Percentiles rank a stretch among this genome's conserved stretches.
Conservation (phyloP, 2,888 invertebrate species). For the Leucoma salicis region DNA sequence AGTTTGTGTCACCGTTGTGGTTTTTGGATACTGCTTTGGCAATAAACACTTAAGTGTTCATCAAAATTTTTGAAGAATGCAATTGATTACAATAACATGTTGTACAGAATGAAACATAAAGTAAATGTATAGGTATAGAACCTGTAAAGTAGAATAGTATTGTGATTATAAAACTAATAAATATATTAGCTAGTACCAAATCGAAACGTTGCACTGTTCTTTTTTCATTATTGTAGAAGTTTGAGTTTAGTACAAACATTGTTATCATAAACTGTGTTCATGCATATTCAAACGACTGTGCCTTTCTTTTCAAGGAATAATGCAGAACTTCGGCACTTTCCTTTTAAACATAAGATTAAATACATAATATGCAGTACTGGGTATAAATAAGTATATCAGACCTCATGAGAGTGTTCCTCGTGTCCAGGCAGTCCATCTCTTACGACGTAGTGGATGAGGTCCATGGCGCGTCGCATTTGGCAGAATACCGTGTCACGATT, state of each 20-base stretch:
- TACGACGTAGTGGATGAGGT: constrained; percentile 98
- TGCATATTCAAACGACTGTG: neutral
- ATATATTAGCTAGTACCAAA: too few relatives aligned
- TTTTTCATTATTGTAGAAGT: neutral
- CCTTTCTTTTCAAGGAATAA: constrained; percentile 1
- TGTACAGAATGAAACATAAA: too few relatives aligned
- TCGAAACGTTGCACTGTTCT: too few relatives aligned
- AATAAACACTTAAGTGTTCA: too few relatives aligned
- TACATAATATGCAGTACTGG: neutral
- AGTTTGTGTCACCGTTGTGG: too few relatives aligned
- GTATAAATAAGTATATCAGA: constrained; percentile 36
- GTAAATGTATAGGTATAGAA: too few relatives aligned
- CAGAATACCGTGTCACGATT: constrained; percentile 99
- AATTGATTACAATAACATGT: too few relatives aligned
- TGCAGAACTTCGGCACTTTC: neutral
- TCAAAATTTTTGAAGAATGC: too few relatives aligned
- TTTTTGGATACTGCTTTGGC: too few relatives aligned
- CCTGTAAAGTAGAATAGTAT: too few relatives aligned
- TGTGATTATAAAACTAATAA: too few relatives aligned
- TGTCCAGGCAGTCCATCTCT: constrained; percentile 93
- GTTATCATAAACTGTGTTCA: neutral
- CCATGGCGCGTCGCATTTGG: constrained; percentile 98
- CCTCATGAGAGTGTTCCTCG: constrained; percentile 80
- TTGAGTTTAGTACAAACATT: neutral
- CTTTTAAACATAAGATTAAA: neutral